Evolutionary conservation across 2,797 vertebrate genomes (phyloP).

Genomic region (Acrossocheilus fasciatus): DNA sequence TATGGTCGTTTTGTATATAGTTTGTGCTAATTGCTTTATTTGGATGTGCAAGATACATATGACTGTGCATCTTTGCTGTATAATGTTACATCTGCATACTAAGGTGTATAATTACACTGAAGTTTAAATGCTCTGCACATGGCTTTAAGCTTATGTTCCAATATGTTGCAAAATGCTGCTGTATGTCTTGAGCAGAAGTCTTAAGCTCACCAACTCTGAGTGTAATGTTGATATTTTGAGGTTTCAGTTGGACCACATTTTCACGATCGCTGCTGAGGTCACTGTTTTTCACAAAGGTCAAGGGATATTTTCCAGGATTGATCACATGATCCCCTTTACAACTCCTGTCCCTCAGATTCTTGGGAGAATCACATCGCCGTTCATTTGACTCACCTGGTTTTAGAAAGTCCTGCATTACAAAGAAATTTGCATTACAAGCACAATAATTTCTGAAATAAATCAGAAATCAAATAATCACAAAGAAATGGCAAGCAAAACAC

Average conservation of each 20-base stretch:
- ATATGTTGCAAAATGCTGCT: neutral
- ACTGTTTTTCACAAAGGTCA: conserved; percentile 63
- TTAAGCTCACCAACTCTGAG: conserved; percentile 74
- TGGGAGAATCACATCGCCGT: conserved; percentile 72
- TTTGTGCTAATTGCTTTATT: neutral
- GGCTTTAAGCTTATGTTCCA: neutral
- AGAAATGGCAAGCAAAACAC: neutral
- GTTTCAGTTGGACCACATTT: conserved; percentile 76
- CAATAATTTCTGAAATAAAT: neutral
- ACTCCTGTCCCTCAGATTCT: conserved; percentile 68
- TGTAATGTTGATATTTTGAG: conserved; percentile 72
- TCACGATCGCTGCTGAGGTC: conserved; percentile 63
- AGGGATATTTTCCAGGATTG: conserved; percentile 56
- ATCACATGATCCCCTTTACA: conserved; percentile 68
- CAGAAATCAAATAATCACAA: neutral
- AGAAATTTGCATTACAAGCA: neutral
- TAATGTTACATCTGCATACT: neutral
- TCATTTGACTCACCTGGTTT: conserved; percentile 69
- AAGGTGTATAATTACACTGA: neutral
- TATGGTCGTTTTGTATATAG: neutral
- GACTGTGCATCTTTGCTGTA: neutral
- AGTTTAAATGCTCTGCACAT: neutral
- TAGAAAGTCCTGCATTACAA: conserved; percentile 75
- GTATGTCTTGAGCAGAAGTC: neutral
- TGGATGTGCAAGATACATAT: neutral